These are phyloP conservation scores for Orientallactaga sibirica DNA, from an alignment of 2,797 vertebrate genomes.

Conservation along the genomic window DNA sequence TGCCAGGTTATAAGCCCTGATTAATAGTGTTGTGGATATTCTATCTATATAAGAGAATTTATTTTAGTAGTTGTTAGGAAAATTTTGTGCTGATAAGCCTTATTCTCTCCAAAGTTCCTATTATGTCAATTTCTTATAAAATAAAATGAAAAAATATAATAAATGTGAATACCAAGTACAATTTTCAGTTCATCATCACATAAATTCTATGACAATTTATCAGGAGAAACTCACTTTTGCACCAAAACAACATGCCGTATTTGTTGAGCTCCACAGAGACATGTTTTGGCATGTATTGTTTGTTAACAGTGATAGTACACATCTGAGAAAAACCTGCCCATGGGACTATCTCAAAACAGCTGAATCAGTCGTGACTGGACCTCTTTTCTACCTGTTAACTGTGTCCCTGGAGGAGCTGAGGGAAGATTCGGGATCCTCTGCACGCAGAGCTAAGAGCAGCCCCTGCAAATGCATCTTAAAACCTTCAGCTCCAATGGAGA, in stretches of 20 bases:
- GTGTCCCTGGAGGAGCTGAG: neutral
- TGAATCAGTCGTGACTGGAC: no score
- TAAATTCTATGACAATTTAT: neutral
- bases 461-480: neutral
- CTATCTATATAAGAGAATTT: neutral
- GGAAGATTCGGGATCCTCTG: neutral
- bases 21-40: neutral
- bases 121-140: neutral
- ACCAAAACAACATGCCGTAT: neutral
- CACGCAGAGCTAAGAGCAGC: neutral
- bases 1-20: neutral
- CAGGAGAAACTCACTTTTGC: neutral
- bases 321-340: accelerated
- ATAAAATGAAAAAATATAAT: neutral
- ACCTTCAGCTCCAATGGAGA: neutral
- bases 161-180: neutral
- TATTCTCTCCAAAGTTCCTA: neutral
- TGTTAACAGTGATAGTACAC: neutral
- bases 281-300: neutral
- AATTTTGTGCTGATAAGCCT: neutral
- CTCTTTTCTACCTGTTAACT: neutral
- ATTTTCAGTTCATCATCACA: neutral
- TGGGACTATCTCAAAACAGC: neutral
- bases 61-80: neutral
- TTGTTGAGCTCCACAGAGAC: neutral